These are phyloP conservation scores for Monopis laevigella DNA, from an alignment of 2,888 invertebrate genomes.

Conservation along the genomic window DNA sequence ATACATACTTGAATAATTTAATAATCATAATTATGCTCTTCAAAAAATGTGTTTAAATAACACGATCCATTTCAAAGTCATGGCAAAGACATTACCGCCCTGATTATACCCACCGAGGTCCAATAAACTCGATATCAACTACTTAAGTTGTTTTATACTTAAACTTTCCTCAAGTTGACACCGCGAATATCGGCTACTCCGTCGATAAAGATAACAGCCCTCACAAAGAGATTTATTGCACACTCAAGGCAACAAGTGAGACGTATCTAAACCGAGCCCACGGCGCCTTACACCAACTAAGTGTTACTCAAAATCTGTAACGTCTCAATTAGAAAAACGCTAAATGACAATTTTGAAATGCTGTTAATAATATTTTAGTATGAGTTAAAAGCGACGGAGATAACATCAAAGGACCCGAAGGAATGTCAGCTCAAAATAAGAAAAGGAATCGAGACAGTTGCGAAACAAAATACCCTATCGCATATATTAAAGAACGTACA, in stretches of 20 bases:
- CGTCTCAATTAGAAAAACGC: constrained; percentile 3
- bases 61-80: no score
- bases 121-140: no score
- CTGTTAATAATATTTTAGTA: constrained; percentile 3
- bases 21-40: no score
- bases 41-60: no score
- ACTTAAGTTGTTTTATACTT: constrained; percentile 50
- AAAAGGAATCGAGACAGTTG: neutral
- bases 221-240: constrained; percentile 58
- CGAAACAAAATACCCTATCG: constrained; percentile 2
- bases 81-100: no score
- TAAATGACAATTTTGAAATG: neutral
- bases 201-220: constrained; percentile 36
- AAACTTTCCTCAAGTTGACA: constrained; percentile 42
- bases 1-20: no score
- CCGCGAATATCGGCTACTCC: constrained; percentile 52
- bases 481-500: neutral
- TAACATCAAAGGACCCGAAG: constrained; percentile 3
- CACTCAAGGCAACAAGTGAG: constrained; percentile 27
- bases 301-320: neutral
- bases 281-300: neutral
- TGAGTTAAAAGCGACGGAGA: constrained; percentile 4
- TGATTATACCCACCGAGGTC: no score
- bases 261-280: constrained; percentile 6
- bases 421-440: neutral